phyloP scores from a whole-genome alignment of 2,888 invertebrate species.

The Scaptomyza caliginosa region DNA sequence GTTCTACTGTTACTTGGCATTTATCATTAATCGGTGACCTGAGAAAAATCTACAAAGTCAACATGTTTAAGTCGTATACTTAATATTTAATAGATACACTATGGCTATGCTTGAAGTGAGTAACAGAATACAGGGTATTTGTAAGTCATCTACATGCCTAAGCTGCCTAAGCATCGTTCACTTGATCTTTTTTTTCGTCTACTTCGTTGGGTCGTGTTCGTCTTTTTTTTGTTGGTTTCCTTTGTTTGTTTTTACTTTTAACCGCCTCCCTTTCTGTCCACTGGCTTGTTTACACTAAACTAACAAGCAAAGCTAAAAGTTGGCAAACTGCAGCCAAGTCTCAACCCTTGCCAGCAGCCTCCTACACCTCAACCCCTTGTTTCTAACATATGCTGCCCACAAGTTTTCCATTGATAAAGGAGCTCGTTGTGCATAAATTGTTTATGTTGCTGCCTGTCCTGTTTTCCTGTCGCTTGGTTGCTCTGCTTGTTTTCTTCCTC shows the following conservation, averaged over 20 bases:
- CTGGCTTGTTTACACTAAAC: slow-evolving; percentile 71
- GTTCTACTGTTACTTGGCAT: no score
- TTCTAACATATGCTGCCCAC: neutral
- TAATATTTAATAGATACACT: no score
- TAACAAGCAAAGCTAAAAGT: slow-evolving; percentile 73
- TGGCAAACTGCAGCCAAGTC: slow-evolving; percentile 65
- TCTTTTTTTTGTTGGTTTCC: slow-evolving; percentile 20
- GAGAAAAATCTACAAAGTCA: neutral
- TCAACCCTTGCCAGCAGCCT: slow-evolving; percentile 14
- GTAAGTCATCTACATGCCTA: neutral
- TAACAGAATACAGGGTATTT: neutral
- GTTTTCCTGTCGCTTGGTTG: slow-evolving; percentile 20
- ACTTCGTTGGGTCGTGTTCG: neutral
- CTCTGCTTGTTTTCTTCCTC: slow-evolving; percentile 25
- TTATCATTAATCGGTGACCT: neutral
- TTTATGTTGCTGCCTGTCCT: slow-evolving; percentile 54
- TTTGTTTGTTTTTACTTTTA: slow-evolving; percentile 39
- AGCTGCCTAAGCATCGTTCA: neutral
- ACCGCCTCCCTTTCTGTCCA: slow-evolving; percentile 3
- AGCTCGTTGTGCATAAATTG: slow-evolving; percentile 74
- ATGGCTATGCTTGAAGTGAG: no score
- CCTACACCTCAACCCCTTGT: neutral
- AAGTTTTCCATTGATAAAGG: slow-evolving; percentile 48
- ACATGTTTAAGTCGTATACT: neutral
- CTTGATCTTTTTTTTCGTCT: neutral